Evolutionary conservation across 1,140 invertebrate species (phyloP), one percentile per base, ranked within the genome.

Genomic region (Sycophila sp.): DNA sequence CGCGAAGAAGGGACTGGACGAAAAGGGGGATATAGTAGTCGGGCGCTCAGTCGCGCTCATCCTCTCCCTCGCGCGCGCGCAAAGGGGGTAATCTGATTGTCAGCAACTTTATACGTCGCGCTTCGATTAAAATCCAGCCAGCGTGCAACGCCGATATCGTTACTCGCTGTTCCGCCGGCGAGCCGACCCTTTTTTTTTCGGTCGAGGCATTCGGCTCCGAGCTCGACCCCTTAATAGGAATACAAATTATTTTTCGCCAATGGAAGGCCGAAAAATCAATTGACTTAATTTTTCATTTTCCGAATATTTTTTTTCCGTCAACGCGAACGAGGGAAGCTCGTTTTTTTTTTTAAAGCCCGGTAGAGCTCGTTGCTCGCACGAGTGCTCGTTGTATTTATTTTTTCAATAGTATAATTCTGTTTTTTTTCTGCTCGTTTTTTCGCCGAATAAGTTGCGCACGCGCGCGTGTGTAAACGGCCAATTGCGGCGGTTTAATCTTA

Each of bases 111-210:
- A 82, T 85, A 83, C 79, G 80, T 81, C 78, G 81, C 80, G 80
- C 80, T 83, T 83, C 83, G 82, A 84, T 85, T 83, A 85, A 84
- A 82, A 85, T 80, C 76, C 81, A 83, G 80, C 80, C 75, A 81
- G 78, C 80, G 79, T 82, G 74, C 75, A 81, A 76, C 74, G 74
- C 77, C 79, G 80, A 82, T 81, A 81, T 78, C 80, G 80, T 83
- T 82, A 79, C 75, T 77, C 75, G 74, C 71, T 66, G 68, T 74
- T 11, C 38, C 49, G 19, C 34, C 17, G 32, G 17, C 32, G 32
- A 13, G 32, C 17, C 42, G 42, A 47, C 42, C 42, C 73, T 72
- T 72, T 60, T 71, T 68, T 73, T 58, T 73, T 71, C 47, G 38
- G 17, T 28, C 47, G 34, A n/a, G 32, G 49, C 36, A 40, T 49